Base-by-base conservation (phyloP, 1,140 invertebrate species). In the Brachionus rotundiformis region DNA sequence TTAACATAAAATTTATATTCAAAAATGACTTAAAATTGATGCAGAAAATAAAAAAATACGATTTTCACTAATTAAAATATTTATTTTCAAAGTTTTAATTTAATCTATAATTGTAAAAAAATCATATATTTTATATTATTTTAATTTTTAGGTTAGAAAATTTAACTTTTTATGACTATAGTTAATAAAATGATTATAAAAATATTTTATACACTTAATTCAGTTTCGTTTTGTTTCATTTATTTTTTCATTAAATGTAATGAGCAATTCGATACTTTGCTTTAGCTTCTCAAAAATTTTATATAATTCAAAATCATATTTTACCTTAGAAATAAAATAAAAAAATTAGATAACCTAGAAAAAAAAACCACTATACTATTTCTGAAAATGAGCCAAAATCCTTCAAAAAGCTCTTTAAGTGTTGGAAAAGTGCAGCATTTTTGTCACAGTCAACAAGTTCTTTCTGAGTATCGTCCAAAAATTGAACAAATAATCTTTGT, bases 181-280 rank as follows among this genome's bases (percentile, higher is more conserved):
- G n/a, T n/a, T n/a, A n/a, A n/a, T n/a, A n/a, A n/a, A n/a, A n/a
- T n/a, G n/a, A n/a, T n/a, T n/a, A n/a, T n/a, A n/a, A n/a, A n/a
- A n/a, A n/a, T n/a, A n/a, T n/a, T n/a, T n/a, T n/a, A 19, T 16
- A 6, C 13, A 49, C 5, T 4, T 4, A 54, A 54, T 19, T 54
- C n/a, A 19, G 3, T 54, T 54, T 16, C 47, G 19, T 16, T 54
- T 54, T 7, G 23, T 29, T 16, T 68, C 63, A 68, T 68, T 68
- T 31, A 68, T 16, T 68, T 68, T 68, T 68, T 68, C 63, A 36
- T 68, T 31, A 68, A 68, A 68, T 13, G 31, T 68, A 6, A 68
- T 68, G 7, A 68, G 23, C 3, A 68, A 19, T 68, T 68, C 63
- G 19, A 68, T 68, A 16, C 63, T 68, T 68, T 68, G 63, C 7